A percentile compares a stretch with the other conserved stretches of the same genome.
Conservation (phyloP, 2,888 invertebrate genomes). For the Perdita meconis region DNA sequence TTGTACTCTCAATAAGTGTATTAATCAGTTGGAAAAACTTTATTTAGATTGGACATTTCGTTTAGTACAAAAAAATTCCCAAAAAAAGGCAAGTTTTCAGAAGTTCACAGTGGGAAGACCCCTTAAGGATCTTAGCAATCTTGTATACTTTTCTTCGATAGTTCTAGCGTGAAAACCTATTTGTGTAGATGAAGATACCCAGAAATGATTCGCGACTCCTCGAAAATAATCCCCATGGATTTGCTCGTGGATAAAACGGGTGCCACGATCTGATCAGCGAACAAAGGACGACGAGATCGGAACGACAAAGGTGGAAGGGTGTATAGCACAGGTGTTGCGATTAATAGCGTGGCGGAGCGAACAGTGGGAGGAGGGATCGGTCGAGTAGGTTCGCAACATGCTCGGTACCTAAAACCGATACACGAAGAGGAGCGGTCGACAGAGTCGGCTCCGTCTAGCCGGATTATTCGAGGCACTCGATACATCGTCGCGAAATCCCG, state of each 20-base stretch:
- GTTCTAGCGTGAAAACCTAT: too few relatives aligned
- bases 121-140: too few relatives aligned
- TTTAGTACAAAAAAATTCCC: too few relatives aligned
- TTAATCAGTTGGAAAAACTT: too few relatives aligned
- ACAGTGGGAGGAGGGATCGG: constrained; percentile 28
- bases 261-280: too few relatives aligned
- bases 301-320: not conserved
- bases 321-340: constrained; percentile 12
- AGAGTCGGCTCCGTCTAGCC: constrained; percentile 42
- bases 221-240: not conserved
- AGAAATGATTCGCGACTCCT: too few relatives aligned
- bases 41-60: too few relatives aligned
- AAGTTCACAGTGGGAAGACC: too few relatives aligned
- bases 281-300: constrained; percentile 21
- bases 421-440: constrained; percentile 31
- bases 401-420: constrained; percentile 28
- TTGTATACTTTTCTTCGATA: too few relatives aligned
- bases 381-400: constrained; percentile 33
- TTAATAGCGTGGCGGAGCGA: constrained; percentile 8
- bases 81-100: too few relatives aligned
- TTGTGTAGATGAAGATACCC: too few relatives aligned
- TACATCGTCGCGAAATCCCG: constrained; percentile 55
- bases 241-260: not conserved
- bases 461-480: constrained; percentile 56
- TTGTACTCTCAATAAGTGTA: too few relatives aligned